These are phyloP conservation scores for Otis tarda DNA, from an alignment of 2,113 vertebrate genomes.

Conservation along the genomic window DNA sequence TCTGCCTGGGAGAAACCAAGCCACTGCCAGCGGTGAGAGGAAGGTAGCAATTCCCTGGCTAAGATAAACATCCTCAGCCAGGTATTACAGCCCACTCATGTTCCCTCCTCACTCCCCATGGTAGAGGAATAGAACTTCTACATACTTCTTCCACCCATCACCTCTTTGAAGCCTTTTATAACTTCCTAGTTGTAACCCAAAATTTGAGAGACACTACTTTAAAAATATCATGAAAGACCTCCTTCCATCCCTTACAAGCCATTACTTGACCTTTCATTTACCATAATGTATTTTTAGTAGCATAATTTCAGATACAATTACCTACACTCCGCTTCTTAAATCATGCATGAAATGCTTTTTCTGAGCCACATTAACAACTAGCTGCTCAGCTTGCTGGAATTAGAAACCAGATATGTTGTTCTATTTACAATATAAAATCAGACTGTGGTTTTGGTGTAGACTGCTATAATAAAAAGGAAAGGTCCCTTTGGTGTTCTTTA, in stretches of 20 bases:
- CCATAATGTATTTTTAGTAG: background rate
- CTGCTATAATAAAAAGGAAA: conserved; percentile 27
- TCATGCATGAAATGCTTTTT: conserved; percentile 21
- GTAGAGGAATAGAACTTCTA: background rate
- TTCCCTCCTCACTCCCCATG: background rate
- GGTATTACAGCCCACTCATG: conserved; percentile 11
- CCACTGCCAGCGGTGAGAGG: background rate
- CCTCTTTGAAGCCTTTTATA: background rate
- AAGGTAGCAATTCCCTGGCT: background rate
- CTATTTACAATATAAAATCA: conserved; percentile 57
- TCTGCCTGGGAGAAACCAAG: background rate
- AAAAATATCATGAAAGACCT: conserved; percentile 2
- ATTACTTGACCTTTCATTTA: background rate
- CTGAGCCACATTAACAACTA: conserved; percentile 21
- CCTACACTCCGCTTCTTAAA: background rate
- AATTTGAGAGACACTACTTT: background rate
- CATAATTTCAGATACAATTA: conserved; percentile 32
- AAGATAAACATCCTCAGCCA: background rate
- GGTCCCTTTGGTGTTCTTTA: conserved; percentile 43
- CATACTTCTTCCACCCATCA: background rate
- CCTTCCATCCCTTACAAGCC: background rate
- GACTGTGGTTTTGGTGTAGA: conserved; percentile 34
- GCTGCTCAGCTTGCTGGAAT: conserved; percentile 10
- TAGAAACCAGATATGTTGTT: conserved; percentile 49
- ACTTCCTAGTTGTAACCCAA: background rate